Evolutionary conservation across 2,113 vertebrate genomes (phyloP).

Genomic region (Coptodon bakossiorum): DNA sequence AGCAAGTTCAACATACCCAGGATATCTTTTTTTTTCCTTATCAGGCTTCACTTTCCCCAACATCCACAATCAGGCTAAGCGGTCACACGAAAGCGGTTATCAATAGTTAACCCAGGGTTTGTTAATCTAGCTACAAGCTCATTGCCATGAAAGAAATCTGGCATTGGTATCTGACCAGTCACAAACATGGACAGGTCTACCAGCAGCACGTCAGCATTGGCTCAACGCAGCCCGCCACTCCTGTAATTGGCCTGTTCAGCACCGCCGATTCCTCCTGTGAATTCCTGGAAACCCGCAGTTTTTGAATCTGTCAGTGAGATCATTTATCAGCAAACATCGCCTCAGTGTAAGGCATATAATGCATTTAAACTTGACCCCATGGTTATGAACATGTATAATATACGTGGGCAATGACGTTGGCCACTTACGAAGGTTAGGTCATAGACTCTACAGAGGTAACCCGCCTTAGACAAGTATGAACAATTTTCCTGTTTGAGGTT

Average conservation of each 20-base stretch:
- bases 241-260: not conserved
- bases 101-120: not conserved
- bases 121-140: not conserved
- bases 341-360: not conserved
- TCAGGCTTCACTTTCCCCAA: not conserved
- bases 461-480: not conserved
- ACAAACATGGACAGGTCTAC: not conserved
- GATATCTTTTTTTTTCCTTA: not conserved
- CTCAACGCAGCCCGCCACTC: not conserved
- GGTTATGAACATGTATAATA: not conserved
- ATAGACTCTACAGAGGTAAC: not conserved
- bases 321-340: fast-evolving
- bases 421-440: not conserved
- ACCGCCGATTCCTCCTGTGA: not conserved
- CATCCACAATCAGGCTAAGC: not conserved
- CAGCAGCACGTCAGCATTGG: not conserved
- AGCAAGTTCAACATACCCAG: not conserved
- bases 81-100: fast-evolving
- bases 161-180: not conserved
- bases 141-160: not conserved
- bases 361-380: not conserved
- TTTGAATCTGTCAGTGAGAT: not conserved
- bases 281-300: not conserved
- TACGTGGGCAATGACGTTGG: not conserved
- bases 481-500: not conserved